A percentile compares a stretch with the other conserved stretches of the same genome.
Conservation (phyloP, 2,797 vertebrate species). For the Myotis findleyi region DNA sequence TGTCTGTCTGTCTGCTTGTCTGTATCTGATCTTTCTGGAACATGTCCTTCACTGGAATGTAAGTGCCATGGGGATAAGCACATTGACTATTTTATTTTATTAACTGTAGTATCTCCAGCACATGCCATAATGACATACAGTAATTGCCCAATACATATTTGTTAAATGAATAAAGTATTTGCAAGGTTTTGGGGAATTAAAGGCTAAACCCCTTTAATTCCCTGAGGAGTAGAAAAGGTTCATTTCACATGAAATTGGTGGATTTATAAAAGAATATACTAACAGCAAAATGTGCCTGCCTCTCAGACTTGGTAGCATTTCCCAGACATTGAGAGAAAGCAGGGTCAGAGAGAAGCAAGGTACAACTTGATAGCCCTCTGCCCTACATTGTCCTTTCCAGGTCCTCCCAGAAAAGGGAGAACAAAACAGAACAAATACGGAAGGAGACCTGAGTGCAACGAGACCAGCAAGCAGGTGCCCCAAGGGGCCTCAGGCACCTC, state of each 20-base stretch:
- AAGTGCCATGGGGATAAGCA: too few relatives aligned
- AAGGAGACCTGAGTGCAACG: background rate
- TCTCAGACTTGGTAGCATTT: background rate
- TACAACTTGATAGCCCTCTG: fast-evolving
- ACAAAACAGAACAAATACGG: too few relatives aligned
- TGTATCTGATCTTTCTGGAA: background rate
- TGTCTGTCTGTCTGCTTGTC: too few relatives aligned
- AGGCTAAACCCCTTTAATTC: background rate
- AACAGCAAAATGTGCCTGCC: background rate
- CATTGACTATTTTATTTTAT: too few relatives aligned
- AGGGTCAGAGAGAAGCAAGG: background rate
- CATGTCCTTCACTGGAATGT: background rate
- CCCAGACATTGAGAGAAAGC: too few relatives aligned
- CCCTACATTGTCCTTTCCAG: background rate
- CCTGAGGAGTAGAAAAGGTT: background rate
- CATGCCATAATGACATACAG: fast-evolving
- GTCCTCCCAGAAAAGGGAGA: background rate
- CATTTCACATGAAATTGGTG: background rate
- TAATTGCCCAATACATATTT: background rate
- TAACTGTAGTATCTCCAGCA: background rate
- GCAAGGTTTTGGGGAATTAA: background rate
- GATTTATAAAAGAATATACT: background rate
- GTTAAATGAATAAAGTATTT: background rate
- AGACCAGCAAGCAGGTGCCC: background rate
- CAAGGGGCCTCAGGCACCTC: background rate